Conservation (phyloP, 2,113 vertebrate genomes). For the Anolis carolinensis region DNA sequence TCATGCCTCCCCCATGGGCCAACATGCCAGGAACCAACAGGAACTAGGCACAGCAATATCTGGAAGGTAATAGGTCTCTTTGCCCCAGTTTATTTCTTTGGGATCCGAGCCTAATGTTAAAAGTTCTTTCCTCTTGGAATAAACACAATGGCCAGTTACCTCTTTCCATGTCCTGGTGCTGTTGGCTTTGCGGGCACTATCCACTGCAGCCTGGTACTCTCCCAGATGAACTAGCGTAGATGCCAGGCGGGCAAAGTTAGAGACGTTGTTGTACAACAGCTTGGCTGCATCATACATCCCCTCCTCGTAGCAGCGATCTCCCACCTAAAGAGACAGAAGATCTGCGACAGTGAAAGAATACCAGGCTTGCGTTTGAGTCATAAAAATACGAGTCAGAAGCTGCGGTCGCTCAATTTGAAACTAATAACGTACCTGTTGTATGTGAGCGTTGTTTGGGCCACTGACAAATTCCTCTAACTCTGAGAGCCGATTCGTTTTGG, state of each 20-base stretch:
- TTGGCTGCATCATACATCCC: conserved; percentile 90
- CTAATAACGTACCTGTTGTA: conserved; percentile 84
- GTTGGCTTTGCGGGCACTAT: conserved; percentile 90
- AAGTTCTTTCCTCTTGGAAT: no score
- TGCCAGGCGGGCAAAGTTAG: conserved; percentile 89
- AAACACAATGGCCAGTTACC: conserved; percentile 65
- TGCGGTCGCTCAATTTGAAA: no score
- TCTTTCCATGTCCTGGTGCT: conserved; percentile 93
- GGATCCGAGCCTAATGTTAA: neutral
- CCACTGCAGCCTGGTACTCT: conserved; percentile 91
- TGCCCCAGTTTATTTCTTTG: neutral
- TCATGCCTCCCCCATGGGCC: neutral
- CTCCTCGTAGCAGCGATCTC: conserved; percentile 89
- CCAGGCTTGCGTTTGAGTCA: neutral
- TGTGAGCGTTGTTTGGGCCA: conserved; percentile 91
- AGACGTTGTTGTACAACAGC: conserved; percentile 88
- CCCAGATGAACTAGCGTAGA: conserved; percentile 89
- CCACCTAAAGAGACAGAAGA: conserved; percentile 76
- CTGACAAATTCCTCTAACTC: conserved; percentile 92
- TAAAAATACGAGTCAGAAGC: neutral
- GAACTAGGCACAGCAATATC: neutral
- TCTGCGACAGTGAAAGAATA: neutral
- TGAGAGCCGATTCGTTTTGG: conserved; percentile 89
- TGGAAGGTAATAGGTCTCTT: neutral
- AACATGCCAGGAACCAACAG: neutral